Base-by-base conservation (phyloP, 2,888 invertebrate species). In the Hartigia nigra region DNA sequence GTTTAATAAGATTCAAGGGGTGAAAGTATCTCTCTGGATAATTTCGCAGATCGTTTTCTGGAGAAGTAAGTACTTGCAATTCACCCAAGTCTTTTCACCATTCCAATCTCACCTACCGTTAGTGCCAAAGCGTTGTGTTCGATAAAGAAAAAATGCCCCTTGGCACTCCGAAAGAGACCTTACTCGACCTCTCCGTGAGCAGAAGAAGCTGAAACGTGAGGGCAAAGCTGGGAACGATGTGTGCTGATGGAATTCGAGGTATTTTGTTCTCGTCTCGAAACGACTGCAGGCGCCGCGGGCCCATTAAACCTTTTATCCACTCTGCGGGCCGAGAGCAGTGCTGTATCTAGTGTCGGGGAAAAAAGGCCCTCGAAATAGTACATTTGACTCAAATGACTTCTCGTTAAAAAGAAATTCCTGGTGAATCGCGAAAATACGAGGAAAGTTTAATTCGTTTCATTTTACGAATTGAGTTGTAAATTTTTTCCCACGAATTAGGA, bases 271-370 rank as follows among this genome's bases (percentile, higher is more conserved):
- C 83, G 82, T 81, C 81, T 82, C 81, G 80, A 84, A 87, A 85
- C 86, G 82, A 83, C 83, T 83, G 79, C 79, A 82, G 80, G 72
- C 72, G 72, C 34, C 72, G 31, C 72, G 72, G 84, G 81, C 82
- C 84, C 86, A 84, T 85, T 85, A 85, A 87, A 86, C 86, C 85
- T 86, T 87, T 87, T 86, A 86, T 87, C 86, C 86, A 87, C 87
- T 85, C 81, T 76, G 78, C 76, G 78, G 74, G 81, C 76, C 79
- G 77, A 76, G 70, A 70, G 75, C 75, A 75, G 74, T 75, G 76
- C 76, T 39, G 69, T 55, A 55, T 23, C 23, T 55, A 55, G 55
- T 55, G 55, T 55, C 9, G 55, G 55, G 55, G 55, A 55, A 55
- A 55, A 23, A 55, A 23, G 23, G 55, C 2, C 23, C 55, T 55